phyloP scores from a whole-genome alignment of 2,888 invertebrate genomes.

The Rhynchonema sp. region DNA sequence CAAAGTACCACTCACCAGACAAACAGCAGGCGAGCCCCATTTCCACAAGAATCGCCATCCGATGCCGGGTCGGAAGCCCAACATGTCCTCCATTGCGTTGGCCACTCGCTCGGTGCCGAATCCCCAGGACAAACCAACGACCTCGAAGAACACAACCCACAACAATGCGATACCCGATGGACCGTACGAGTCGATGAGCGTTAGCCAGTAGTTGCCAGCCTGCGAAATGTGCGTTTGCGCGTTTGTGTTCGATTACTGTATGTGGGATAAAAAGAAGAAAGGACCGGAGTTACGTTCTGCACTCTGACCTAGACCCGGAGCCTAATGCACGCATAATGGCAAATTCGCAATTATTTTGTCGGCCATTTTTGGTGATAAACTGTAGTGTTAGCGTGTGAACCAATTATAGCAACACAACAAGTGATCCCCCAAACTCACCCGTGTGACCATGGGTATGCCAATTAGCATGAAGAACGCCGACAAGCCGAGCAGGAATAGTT shows the following conservation, averaged over 20 bases:
- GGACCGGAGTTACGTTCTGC: too few species aligned
- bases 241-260: too few species aligned
- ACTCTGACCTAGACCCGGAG: too few species aligned
- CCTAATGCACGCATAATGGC: too few species aligned
- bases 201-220: constrained; percentile 70
- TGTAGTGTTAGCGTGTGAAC: too few species aligned
- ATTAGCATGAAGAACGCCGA: constrained; percentile 23
- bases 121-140: constrained; percentile 70
- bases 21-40: constrained; percentile 62
- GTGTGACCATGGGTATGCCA: constrained; percentile 24
- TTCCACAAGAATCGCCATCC: constrained; percentile 71
- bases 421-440: constrained; percentile 13
- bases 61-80: constrained; percentile 53
- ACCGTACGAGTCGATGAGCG: constrained; percentile 65
- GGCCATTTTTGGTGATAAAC: too few species aligned
- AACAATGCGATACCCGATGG: constrained; percentile 59
- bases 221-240: constrained; percentile 26
- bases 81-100: constrained; percentile 58
- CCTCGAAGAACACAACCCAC: constrained; percentile 74
- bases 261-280: too few species aligned
- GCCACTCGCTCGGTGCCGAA: constrained; percentile 55
- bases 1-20: constrained; percentile 49
- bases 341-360: too few species aligned
- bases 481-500: constrained; percentile 16
- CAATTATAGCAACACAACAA: too few species aligned